Evolutionary conservation across 2,113 vertebrate species (phyloP).

Genomic region (Typhlomys cinereus): DNA sequence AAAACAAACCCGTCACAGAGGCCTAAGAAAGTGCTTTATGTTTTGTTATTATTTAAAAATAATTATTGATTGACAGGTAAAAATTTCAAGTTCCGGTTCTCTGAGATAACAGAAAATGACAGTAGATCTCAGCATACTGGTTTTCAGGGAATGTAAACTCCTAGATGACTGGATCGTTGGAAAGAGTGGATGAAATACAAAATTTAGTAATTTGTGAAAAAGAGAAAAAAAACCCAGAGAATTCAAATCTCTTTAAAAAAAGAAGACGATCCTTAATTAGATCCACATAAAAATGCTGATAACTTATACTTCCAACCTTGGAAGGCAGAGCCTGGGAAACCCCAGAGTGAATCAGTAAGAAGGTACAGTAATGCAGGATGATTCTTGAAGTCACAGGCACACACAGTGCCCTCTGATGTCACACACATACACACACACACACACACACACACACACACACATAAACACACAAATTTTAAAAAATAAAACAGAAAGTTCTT

Average conservation of each 20-base stretch:
- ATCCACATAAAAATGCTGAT: too few relatives aligned
- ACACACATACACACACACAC: too few relatives aligned
- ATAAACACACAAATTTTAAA: too few relatives aligned
- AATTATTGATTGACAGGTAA: not conserved
- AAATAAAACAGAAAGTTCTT: not conserved
- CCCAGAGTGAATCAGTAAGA: too few relatives aligned
- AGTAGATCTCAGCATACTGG: accelerated
- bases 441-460: too few relatives aligned
- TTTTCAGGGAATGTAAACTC: not conserved
- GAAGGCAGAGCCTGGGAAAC: too few relatives aligned
- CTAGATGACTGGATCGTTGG: not conserved
- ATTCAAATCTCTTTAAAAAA: not conserved
- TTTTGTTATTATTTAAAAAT: not conserved
- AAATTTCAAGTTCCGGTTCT: not conserved
- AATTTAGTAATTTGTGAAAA: not conserved
- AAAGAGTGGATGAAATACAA: not conserved
- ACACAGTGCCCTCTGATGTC: too few relatives aligned
- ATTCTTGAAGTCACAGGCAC: too few relatives aligned
- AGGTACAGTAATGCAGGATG: too few relatives aligned
- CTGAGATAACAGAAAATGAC: not conserved
- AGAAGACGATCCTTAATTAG: too few relatives aligned
- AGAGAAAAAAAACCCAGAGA: not conserved
- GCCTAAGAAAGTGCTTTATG: not conserved
- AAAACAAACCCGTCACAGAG: not conserved
- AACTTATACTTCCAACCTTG: too few relatives aligned